These are phyloP conservation scores for Diadumene lineata DNA, from an alignment of 92 coral and sea anemone species.

Conservation along the genomic window DNA sequence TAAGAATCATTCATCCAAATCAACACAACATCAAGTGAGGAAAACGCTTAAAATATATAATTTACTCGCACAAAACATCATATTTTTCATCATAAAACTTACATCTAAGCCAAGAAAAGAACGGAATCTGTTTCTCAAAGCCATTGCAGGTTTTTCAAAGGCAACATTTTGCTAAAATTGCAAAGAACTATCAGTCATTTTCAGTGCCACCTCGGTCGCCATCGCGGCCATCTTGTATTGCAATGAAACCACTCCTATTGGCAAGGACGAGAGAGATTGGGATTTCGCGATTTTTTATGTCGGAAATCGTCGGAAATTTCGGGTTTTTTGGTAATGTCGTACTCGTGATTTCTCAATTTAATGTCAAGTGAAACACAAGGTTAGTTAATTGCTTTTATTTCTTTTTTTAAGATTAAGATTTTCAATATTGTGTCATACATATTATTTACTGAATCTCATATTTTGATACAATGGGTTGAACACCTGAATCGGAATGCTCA, in stretches of 20 bases:
- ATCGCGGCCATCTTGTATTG: conserved; percentile 23
- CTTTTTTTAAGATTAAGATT: no score
- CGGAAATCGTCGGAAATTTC: no score
- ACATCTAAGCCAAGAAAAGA: conserved; percentile 92
- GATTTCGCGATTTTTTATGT: no score
- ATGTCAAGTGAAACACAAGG: no score
- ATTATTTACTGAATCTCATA: no score
- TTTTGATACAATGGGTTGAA: no score
- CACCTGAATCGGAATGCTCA: no score
- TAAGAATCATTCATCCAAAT: neutral
- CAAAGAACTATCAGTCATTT: neutral
- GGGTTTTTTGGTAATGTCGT: no score
- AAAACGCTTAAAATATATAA: neutral
- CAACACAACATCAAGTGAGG: conserved; percentile 9
- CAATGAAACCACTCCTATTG: conserved; percentile 16
- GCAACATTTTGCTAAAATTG: conserved; percentile 2
- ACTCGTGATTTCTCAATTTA: no score
- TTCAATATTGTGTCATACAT: no score
- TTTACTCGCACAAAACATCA: neutral
- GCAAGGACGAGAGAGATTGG: neutral
- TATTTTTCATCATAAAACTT: conserved; percentile 34
- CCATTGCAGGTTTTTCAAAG: conserved; percentile 45
- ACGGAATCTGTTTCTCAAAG: conserved; percentile 82
- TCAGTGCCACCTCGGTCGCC: conserved; percentile 18
- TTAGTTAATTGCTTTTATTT: no score